Evolutionary conservation across 23 tunicate species (phyloP).

Genomic region (Corella eumyota): DNA sequence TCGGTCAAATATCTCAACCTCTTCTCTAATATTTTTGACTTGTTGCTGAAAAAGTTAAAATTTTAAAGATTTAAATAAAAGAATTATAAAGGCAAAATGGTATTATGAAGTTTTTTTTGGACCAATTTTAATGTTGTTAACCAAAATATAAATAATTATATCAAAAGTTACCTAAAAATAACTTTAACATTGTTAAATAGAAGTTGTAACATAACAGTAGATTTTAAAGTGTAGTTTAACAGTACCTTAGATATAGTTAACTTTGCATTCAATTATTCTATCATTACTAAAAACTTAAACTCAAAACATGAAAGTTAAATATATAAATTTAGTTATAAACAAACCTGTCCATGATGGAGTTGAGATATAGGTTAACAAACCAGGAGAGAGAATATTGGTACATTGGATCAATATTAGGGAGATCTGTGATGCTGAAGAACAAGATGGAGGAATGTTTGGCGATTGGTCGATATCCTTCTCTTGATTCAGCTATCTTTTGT

Average conservation of each 20-base stretch:
- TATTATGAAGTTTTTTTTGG: too few species aligned
- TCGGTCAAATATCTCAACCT: constrained; percentile 87
- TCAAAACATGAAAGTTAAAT: too few species aligned
- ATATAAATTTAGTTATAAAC: too few species aligned
- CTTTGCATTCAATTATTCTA: too few species aligned
- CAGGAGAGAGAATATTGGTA: constrained; percentile 95
- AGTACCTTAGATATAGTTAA: too few species aligned
- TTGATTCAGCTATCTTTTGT: constrained; percentile 91
- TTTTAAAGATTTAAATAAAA: not conserved
- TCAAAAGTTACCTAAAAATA: too few species aligned
- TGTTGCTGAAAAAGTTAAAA: constrained; percentile 50
- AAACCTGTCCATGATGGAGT: constrained; percentile 82
- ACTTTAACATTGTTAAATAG: too few species aligned
- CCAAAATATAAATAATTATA: too few species aligned
- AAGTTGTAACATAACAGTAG: too few species aligned
- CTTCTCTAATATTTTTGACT: constrained; percentile 89
- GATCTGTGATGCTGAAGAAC: constrained; percentile 95
- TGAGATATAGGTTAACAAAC: constrained; percentile 92
- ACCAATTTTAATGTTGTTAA: too few species aligned
- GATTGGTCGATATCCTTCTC: constrained; percentile 98
- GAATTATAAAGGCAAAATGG: not conserved
- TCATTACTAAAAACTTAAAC: too few species aligned
- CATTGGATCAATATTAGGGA: constrained; percentile 99
- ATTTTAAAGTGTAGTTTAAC: too few species aligned
- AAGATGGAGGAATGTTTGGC: constrained; percentile 96